Percentiles rank a stretch among this genome's conserved stretches.
Conservation (phyloP, 2,113 vertebrate genomes). For the Calyptommatus sinebrachiatus region DNA sequence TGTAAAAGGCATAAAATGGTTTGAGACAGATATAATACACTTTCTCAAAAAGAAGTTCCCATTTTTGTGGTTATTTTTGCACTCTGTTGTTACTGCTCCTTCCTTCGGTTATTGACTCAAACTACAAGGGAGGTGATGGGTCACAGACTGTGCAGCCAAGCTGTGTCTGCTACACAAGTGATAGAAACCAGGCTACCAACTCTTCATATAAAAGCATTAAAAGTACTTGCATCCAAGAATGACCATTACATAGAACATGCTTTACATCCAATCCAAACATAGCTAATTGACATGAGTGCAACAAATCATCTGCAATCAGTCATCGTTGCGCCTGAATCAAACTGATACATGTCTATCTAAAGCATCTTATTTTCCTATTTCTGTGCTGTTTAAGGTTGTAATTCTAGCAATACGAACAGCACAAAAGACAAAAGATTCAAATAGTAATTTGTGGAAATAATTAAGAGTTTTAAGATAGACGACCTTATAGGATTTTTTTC, state of each 20-base stretch:
- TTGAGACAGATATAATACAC: not conserved
- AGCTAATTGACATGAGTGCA: conserved; percentile 45
- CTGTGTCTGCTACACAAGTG: conserved; percentile 57
- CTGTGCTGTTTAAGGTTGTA: not conserved
- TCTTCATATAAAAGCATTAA: conserved; percentile 54
- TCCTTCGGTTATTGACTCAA: conserved; percentile 53
- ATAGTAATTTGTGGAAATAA: not conserved
- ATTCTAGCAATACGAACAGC: not conserved
- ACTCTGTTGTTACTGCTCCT: conserved; percentile 49
- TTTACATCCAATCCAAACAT: conserved; percentile 38
- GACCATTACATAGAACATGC: conserved; percentile 49
- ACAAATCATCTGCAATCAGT: conserved; percentile 44
- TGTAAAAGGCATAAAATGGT: conserved; percentile 54
- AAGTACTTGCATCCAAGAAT: conserved; percentile 47
- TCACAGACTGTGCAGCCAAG: conserved; percentile 53
- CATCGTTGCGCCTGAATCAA: conserved; percentile 50
- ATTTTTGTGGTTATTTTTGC: conserved; percentile 57
- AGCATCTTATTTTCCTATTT: not conserved
- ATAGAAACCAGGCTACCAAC: conserved; percentile 58
- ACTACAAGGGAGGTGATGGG: conserved; percentile 59
- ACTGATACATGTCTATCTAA: conserved; percentile 50
- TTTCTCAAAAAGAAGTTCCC: not conserved
- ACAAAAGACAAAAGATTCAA: not conserved
- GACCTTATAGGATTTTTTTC: not conserved
- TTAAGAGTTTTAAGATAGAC: not conserved